phyloP scores from a whole-genome alignment of 2,888 invertebrate species.

The Drosophila merina region DNA sequence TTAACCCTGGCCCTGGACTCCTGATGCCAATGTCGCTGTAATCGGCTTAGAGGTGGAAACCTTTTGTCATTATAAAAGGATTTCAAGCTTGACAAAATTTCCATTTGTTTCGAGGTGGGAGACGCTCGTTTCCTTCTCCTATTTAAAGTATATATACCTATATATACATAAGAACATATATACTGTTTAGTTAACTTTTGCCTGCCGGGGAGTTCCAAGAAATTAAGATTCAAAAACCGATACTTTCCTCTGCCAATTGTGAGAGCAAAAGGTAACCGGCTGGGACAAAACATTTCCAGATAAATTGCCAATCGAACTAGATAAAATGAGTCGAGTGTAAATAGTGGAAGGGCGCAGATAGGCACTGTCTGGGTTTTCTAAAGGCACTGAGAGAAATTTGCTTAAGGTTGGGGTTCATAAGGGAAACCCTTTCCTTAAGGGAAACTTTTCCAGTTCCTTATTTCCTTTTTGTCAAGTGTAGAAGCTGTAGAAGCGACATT shows the following conservation, averaged over 20 bases:
- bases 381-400: background rate
- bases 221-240: conserved; percentile 79
- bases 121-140: background rate
- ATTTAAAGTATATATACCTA: background rate
- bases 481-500: too few relatives aligned
- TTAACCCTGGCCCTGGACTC: background rate
- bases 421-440: too few relatives aligned
- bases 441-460: conserved; percentile 5
- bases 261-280: conserved; percentile 35
- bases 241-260: conserved; percentile 59
- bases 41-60: conserved; percentile 79
- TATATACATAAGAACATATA: conserved; percentile 6
- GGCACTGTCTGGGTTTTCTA: conserved; percentile 23
- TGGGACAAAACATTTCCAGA: conserved; percentile 54
- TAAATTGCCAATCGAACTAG: conserved; percentile 79
- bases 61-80: conserved; percentile 80
- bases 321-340: conserved; percentile 76
- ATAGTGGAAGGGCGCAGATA: conserved; percentile 73
- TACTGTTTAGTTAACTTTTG: conserved; percentile 68
- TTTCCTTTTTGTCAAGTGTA: background rate
- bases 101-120: conserved; percentile 66
- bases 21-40: conserved; percentile 48
- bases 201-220: conserved; percentile 45
- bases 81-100: conserved; percentile 77
- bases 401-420: too few relatives aligned